Evolutionary conservation across 1,140 invertebrate species (phyloP).

Genomic region (Pentalonia nigronervosa): DNA sequence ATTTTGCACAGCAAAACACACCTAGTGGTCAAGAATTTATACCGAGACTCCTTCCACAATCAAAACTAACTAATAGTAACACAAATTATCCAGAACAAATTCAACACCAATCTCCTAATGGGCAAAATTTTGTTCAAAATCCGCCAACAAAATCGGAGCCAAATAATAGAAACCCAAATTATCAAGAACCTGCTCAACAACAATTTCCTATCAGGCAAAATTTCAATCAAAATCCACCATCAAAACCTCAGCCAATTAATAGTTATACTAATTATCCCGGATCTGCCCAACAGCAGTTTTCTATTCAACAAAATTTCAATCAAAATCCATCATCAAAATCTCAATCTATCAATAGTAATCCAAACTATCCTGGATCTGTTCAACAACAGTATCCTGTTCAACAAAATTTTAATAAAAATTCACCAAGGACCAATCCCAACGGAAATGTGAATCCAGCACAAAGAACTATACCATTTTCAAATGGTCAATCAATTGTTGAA

Average conservation of each 20-base stretch:
- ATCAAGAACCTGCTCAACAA: neutral
- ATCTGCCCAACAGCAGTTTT: neutral
- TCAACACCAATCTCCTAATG: neutral
- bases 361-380: neutral
- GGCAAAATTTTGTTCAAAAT: neutral
- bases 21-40: neutral
- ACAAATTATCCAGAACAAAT: conserved; percentile 16
- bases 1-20: neutral
- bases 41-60: neutral
- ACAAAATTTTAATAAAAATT: conserved; percentile 29
- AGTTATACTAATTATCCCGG: neutral
- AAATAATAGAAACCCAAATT: neutral
- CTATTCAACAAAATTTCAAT: neutral
- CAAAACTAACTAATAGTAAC: neutral
- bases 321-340: neutral
- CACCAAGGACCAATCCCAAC: neutral
- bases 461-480: neutral
- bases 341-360: neutral
- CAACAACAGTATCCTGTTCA: neutral
- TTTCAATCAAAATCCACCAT: neutral
- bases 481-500: neutral
- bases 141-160: neutral
- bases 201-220: too few species aligned
- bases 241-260: neutral
- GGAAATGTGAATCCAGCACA: neutral